Evolutionary conservation across 2,888 invertebrate genomes (phyloP).

Genomic region (Aelia acuminata): DNA sequence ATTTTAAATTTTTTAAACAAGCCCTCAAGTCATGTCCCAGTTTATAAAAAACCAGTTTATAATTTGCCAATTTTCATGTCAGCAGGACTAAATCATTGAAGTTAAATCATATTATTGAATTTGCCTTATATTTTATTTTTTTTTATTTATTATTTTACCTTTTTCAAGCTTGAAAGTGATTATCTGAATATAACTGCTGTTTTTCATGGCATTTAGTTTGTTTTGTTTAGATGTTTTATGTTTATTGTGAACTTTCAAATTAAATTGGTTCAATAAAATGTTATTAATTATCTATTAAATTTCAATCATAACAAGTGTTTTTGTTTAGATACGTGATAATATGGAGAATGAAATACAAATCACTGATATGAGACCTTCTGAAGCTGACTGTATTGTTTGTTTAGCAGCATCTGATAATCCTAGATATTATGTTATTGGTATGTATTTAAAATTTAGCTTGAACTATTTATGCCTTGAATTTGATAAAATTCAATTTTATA

Average conservation of each 20-base stretch:
- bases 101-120: neutral
- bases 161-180: too few species aligned
- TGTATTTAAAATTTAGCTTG: neutral
- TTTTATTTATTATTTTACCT: too few species aligned
- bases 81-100: neutral
- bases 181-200: too few species aligned
- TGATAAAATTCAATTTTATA: neutral
- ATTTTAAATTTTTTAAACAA: too few species aligned
- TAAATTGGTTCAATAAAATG: neutral
- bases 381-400: conserved; percentile 9
- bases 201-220: too few species aligned
- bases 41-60: neutral
- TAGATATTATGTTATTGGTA: conserved; percentile 43
- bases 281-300: neutral
- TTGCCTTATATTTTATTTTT: too few species aligned
- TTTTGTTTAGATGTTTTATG: too few species aligned
- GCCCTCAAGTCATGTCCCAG: neutral
- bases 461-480: neutral
- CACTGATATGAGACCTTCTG: conserved; percentile 49
- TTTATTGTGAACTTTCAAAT: too few species aligned
- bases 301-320: neutral
- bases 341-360: conserved; percentile 5
- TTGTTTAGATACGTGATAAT: conserved; percentile 18
- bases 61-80: neutral
- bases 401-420: conserved; percentile 32